These are phyloP conservation scores for Sminthurides aquaticus DNA, from an alignment of 2,888 invertebrate species.

Conservation along the genomic window DNA sequence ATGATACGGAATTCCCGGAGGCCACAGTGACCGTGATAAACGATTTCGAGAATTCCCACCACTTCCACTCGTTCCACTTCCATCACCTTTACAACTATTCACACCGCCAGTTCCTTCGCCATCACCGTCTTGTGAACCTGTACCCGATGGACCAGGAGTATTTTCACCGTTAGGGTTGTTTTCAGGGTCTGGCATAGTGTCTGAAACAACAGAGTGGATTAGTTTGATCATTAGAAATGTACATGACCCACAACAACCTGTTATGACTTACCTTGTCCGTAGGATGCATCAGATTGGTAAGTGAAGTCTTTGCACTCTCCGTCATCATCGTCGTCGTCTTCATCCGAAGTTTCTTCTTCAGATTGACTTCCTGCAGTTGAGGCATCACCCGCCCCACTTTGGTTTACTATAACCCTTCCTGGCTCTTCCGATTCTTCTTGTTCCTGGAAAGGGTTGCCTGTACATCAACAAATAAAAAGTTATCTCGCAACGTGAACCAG, in stretches of 20 bases:
- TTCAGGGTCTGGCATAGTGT: conserved; percentile 22
- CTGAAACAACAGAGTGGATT: conserved; percentile 11
- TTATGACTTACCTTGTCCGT: conserved; percentile 28
- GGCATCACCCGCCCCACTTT: conserved; percentile 33
- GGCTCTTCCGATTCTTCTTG: conserved; percentile 21
- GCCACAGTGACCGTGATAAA: conserved; percentile 39
- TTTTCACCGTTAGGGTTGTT: conserved; percentile 34
- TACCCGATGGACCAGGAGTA: conserved; percentile 32
- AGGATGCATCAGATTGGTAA: conserved; percentile 38
- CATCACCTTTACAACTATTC: conserved; percentile 13
- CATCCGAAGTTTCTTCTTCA: conserved; percentile 35
- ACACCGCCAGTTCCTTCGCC: conserved; percentile 1
- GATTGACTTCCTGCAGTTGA: conserved; percentile 31
- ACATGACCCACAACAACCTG: background rate
- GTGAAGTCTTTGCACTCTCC: conserved; percentile 36
- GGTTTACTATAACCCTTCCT: conserved; percentile 26
- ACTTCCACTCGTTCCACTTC: conserved; percentile 20
- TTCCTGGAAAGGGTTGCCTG: conserved; percentile 7
- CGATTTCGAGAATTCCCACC: conserved; percentile 36
- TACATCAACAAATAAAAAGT: background rate
- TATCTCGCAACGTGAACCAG: background rate
- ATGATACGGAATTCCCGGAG: conserved; percentile 36
- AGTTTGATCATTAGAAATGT: background rate
- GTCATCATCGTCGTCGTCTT: conserved; percentile 40
- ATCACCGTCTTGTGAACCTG: background rate